These are phyloP conservation scores for Polydrusus cervinus DNA, from an alignment of 2,888 invertebrate species.

Conservation along the genomic window DNA sequence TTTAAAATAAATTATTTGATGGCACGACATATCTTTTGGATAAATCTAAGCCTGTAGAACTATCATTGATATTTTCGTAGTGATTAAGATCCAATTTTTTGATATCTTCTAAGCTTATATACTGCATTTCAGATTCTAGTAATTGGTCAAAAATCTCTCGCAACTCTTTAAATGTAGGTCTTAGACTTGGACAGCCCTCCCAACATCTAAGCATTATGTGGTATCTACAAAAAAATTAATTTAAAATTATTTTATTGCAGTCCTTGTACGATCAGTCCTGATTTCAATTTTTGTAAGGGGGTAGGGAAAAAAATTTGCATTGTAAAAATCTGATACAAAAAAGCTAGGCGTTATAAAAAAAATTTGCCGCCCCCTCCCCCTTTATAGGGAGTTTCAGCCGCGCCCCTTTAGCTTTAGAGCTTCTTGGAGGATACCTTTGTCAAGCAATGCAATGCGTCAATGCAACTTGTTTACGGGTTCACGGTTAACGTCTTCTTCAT, in stretches of 20 bases:
- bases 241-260: not conserved
- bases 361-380: too few relatives aligned
- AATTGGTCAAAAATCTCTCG: conserved; percentile 72
- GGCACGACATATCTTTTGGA: conserved; percentile 5
- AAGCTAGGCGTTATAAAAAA: too few relatives aligned
- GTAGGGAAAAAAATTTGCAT: too few relatives aligned
- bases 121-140: conserved; percentile 67
- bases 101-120: conserved; percentile 56
- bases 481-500: too few relatives aligned
- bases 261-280: too few relatives aligned
- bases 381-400: too few relatives aligned
- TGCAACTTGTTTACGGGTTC: too few relatives aligned
- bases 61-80: conserved; percentile 28
- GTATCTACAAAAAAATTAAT: conserved; percentile 75
- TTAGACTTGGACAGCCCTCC: conserved; percentile 78
- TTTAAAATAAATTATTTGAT: not conserved
- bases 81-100: conserved; percentile 30
- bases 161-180: conserved; percentile 83
- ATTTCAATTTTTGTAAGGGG: too few relatives aligned
- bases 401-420: too few relatives aligned
- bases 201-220: conserved; percentile 85
- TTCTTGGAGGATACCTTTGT: too few relatives aligned
- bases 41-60: not conserved
- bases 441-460: too few relatives aligned
- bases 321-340: too few relatives aligned